These are phyloP conservation scores for Ovis aries DNA, from an alignment of 2,113 vertebrate genomes.

Conservation along the genomic window ARS-UI_Ramb_v3.0 NC_056064.1:52526001-52526500, in stretches of 20 bases:
- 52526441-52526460: not conserved
- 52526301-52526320: not conserved
- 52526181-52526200: not conserved
- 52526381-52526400: not conserved
- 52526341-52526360: not conserved
- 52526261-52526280: not conserved
- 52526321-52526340: accelerated
- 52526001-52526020: not conserved
- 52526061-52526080: not conserved
- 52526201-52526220: not conserved
- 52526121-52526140: not conserved
- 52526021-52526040: not conserved
- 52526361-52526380: not conserved
- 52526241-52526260: not conserved
- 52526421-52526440: too few species aligned
- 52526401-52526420: not conserved
- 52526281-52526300: accelerated
- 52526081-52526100: not conserved
- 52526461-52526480: not conserved
- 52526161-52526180: not conserved
- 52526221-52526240: not conserved
- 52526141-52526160: not conserved
- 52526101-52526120: too few species aligned
- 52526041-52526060: not conserved
- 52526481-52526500: not conserved